Percentiles rank a stretch among this genome's conserved stretches.
Conservation (phyloP, 2,888 invertebrate species). For the Hydriomena furcata region DNA sequence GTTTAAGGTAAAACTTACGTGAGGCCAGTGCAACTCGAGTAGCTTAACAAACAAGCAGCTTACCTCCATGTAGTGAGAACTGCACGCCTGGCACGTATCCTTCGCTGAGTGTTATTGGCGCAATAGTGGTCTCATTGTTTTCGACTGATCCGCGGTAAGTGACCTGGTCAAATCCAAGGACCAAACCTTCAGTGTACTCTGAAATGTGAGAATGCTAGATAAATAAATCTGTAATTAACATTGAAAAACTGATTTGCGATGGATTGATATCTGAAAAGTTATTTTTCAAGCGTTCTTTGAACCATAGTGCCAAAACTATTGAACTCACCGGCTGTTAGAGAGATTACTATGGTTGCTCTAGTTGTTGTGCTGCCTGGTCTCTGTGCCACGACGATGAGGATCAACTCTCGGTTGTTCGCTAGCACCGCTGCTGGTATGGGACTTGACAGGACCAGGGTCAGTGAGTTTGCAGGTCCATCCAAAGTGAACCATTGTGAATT, state of each 20-base stretch:
- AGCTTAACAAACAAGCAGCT: background rate
- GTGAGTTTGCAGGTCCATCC: conserved; percentile 22
- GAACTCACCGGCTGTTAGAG: conserved; percentile 18
- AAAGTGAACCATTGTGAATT: conserved; percentile 24
- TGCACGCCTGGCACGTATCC: conserved; percentile 41
- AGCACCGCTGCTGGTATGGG: conserved; percentile 40
- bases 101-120: conserved; percentile 40
- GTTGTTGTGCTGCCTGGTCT: conserved; percentile 23
- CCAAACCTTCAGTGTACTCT: conserved; percentile 16
- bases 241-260: too few relatives aligned
- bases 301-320: too few relatives aligned
- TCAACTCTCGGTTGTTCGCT: conserved; percentile 34
- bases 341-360: conserved; percentile 35
- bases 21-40: background rate
- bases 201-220: too few relatives aligned
- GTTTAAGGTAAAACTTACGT: too few relatives aligned
- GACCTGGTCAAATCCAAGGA: conserved; percentile 41
- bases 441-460: conserved; percentile 24
- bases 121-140: conserved; percentile 26
- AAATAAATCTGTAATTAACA: too few relatives aligned
- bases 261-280: too few relatives aligned
- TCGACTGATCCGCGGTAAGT: conserved; percentile 42
- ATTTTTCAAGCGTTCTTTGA: too few relatives aligned
- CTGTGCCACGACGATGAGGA: conserved; percentile 33
- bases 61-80: conserved; percentile 44